Base-by-base conservation (phyloP, 2,113 vertebrate species). In the Chloroceryle aenea region DNA sequence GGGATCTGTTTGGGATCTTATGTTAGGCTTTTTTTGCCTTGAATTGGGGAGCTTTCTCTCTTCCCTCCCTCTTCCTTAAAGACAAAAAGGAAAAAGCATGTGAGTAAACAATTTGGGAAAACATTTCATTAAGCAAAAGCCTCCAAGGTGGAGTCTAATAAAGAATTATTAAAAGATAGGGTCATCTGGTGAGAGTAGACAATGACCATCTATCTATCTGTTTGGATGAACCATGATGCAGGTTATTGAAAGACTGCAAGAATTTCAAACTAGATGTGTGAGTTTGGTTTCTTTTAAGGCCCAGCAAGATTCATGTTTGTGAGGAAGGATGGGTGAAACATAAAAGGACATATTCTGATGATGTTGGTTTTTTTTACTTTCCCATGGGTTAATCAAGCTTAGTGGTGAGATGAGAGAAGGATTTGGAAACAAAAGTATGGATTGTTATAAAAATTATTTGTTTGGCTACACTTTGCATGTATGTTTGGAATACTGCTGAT, bases 31-130 rank as follows among this genome's bases (percentile, higher is more conserved):
- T 58, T 80, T 55, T 66, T 66, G 50, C n/a, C 25, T 78, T 71
- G 55, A 73, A n/a, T 76, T 59, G 12, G 0, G 0, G 13, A 34
- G 30, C 38, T 67, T n/a, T 71, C 63, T 34, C 8, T 45, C 19
- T 66, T 79, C 14, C 4, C 8, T 69, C 29, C 16, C 12, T 64
- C 20, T 53, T 62, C 26, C 10, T 58, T 85, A 55, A 62, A 30
- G 50, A 43, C 16, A 38, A 74, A 82, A 62, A 32, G 4, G 27
- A 12, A 32, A 53, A 82, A 64, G 2, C 9, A 42, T 6, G 5
- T 4, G 8, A 58, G 23, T 67, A 62, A 71, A 66, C 9, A 34
- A 26, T 47, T 79, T 14, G 40, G 16, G 26, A 36, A 74, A 79
- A 45, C 9, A 50, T 30, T 62, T 67, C 17, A 17, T 4, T 12